These are phyloP conservation scores for Chrysolina haemoptera DNA, from an alignment of 2,888 invertebrate genomes.

Conservation along the genomic window DNA sequence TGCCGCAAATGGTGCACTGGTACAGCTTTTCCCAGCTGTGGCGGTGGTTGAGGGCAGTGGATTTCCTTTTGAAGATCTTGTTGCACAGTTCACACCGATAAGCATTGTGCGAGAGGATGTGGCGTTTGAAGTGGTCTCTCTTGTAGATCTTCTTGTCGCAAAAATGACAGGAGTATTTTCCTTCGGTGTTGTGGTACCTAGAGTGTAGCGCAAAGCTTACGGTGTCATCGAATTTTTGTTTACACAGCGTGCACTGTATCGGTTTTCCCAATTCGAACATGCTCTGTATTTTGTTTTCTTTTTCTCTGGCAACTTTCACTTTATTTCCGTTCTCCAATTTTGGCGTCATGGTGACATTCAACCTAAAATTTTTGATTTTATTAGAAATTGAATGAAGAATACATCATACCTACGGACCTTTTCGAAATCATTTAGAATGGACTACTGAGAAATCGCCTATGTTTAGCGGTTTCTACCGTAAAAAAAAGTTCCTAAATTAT, in stretches of 20 bases:
- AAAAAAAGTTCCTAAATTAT: not conserved
- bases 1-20: slow-evolving; percentile 60
- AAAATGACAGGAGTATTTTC: slow-evolving; percentile 59
- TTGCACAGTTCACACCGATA: slow-evolving; percentile 63
- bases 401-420: slow-evolving; percentile 6
- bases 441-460: not conserved
- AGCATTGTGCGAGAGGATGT: slow-evolving; percentile 66
- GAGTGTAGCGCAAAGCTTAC: slow-evolving; percentile 55
- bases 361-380: slow-evolving; percentile 2
- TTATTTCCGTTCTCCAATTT: not conserved
- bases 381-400: not conserved
- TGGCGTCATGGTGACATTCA: not conserved
- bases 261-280: slow-evolving; percentile 53
- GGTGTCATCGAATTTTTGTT: slow-evolving; percentile 68
- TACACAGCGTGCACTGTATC: slow-evolving; percentile 72
- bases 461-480: not conserved
- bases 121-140: slow-evolving; percentile 61
- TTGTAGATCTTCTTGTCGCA: slow-evolving; percentile 53
- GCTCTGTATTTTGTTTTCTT: slow-evolving; percentile 43
- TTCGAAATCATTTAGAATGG: not conserved
- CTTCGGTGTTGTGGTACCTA: slow-evolving; percentile 55
- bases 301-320: slow-evolving; percentile 37
- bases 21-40: slow-evolving; percentile 61
- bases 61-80: slow-evolving; percentile 57
- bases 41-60: slow-evolving; percentile 43